These are phyloP conservation scores for Dermatemys mawii DNA, from an alignment of 2,113 vertebrate genomes.

Conservation along the genomic window DNA sequence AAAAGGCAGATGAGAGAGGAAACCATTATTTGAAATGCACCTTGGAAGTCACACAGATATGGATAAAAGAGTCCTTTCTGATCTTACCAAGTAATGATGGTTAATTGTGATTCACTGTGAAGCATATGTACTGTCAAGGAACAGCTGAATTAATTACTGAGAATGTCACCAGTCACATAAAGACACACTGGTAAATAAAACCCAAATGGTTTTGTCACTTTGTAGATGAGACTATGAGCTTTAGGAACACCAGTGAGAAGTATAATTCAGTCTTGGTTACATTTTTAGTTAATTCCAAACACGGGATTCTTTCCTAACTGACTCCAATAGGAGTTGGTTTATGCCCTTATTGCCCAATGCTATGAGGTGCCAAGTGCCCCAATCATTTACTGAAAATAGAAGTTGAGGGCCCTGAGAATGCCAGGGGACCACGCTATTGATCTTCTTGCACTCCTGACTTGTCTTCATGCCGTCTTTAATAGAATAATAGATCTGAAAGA, in stretches of 20 bases:
- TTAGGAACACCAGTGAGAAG: background rate
- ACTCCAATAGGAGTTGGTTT: background rate
- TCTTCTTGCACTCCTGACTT: background rate
- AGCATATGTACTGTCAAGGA: slow-evolving; percentile 28
- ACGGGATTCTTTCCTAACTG: background rate
- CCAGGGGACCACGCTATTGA: background rate
- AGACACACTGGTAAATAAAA: slow-evolving; percentile 66
- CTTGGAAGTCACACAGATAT: slow-evolving; percentile 25
- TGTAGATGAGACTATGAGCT: slow-evolving; percentile 4
- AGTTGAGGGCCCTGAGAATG: background rate
- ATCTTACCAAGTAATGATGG: slow-evolving; percentile 34
- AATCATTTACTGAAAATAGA: background rate
- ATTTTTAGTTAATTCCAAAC: background rate
- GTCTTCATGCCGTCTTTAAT: background rate
- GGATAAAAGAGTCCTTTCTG: slow-evolving; percentile 40
- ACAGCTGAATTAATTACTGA: slow-evolving; percentile 65
- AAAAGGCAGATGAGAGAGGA: slow-evolving; percentile 23
- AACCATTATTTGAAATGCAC: slow-evolving; percentile 52
- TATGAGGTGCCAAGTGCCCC: background rate
- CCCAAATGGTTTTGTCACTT: slow-evolving; percentile 49
- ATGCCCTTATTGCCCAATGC: background rate
- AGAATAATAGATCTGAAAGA: too few relatives aligned
- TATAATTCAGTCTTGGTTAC: background rate
- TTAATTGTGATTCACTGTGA: slow-evolving; percentile 63
- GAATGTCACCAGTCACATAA: slow-evolving; percentile 56